Percentiles rank a stretch among this genome's conserved stretches.
Evolutionary conservation across 2,113 vertebrate genomes (phyloP).

Genomic region (Tyrannus savana): DNA sequence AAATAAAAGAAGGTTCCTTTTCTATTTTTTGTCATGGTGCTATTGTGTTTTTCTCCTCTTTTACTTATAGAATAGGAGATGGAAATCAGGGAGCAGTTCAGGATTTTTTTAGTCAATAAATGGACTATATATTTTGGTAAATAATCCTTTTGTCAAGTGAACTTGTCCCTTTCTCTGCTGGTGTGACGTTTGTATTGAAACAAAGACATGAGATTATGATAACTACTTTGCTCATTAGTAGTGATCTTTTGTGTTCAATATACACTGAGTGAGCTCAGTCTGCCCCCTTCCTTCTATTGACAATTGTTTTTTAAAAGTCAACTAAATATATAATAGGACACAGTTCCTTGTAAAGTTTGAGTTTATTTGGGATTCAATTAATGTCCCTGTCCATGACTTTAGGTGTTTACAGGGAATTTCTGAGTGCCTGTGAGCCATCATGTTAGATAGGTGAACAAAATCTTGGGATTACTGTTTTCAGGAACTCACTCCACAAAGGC

Average conservation of each 20-base stretch:
- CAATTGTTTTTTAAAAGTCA: not conserved
- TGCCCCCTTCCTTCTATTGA: not conserved
- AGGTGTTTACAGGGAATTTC: not conserved
- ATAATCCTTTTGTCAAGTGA: not conserved
- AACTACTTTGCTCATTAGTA: not conserved
- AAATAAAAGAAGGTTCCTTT: not conserved
- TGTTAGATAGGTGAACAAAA: not conserved
- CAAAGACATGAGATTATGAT: not conserved
- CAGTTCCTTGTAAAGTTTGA: not conserved
- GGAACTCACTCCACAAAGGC: not conserved
- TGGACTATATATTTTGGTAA: not conserved
- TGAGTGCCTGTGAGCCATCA: not conserved
- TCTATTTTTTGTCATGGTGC: not conserved
- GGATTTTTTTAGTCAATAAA: not conserved
- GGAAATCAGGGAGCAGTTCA: not conserved
- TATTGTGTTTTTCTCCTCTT: not conserved
- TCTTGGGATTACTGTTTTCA: not conserved
- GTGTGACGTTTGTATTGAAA: not conserved
- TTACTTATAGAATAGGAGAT: not conserved
- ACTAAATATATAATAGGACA: not conserved
- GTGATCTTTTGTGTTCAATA: not conserved
- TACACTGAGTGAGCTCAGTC: not conserved
- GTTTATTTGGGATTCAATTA: not conserved
- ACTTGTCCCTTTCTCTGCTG: not conserved
- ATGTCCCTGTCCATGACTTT: not conserved